Percentiles rank a stretch among this genome's conserved stretches.
These are phyloP conservation scores for Meiosimyza platycephala DNA, from an alignment of 2,888 invertebrate genomes.

Conservation along the genomic window DNA sequence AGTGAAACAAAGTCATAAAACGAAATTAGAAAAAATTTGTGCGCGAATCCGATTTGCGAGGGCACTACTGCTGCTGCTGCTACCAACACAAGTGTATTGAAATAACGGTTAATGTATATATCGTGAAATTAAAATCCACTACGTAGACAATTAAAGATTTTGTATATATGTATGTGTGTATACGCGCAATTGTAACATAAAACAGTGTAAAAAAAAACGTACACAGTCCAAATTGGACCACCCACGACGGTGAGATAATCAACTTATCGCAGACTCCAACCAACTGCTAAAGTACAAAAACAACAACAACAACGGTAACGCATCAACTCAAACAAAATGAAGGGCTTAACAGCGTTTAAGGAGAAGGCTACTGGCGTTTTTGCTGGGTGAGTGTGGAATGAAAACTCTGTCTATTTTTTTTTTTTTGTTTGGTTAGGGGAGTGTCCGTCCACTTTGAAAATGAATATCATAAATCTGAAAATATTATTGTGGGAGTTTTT, in stretches of 20 bases:
- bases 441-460: constrained; percentile 24
- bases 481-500: constrained; percentile 41
- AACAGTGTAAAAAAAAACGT: constrained; percentile 2
- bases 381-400: constrained; percentile 57
- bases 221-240: constrained; percentile 29
- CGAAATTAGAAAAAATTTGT: constrained; percentile 49
- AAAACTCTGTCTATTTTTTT: constrained; percentile 14
- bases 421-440: not conserved
- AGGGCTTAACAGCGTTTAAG: constrained; percentile 67
- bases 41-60: constrained; percentile 46
- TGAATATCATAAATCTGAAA: constrained; percentile 43
- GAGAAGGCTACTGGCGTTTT: constrained; percentile 66
- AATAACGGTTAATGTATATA: constrained; percentile 20
- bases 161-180: not conserved
- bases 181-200: not conserved
- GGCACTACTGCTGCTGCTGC: not conserved
- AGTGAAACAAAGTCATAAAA: constrained; percentile 56
- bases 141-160: not conserved
- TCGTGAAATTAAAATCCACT: constrained; percentile 10
- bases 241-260: constrained; percentile 39
- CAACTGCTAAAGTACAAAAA: constrained; percentile 39
- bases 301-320: constrained; percentile 41
- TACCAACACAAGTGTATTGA: constrained; percentile 9
- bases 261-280: constrained; percentile 36
- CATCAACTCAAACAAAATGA: constrained; percentile 51